Base-by-base conservation (phyloP, 1,140 invertebrate species). In the Geopemphigus sp. region DNA sequence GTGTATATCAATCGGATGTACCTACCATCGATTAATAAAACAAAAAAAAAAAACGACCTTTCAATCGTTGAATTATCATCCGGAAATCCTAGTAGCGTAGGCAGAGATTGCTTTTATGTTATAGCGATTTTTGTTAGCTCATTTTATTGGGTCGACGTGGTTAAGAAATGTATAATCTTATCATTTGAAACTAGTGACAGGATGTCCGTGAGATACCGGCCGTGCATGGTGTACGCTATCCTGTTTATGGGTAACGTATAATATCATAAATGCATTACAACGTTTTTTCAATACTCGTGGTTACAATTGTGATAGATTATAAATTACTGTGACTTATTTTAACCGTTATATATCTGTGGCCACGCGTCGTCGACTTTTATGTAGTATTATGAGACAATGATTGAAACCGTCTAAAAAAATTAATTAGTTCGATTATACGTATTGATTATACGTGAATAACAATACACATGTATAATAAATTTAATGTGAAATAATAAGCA, bases 191-290 rank as follows among this genome's bases (percentile, higher is more conserved):
- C 54, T 45, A 24, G n/a, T 19, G 29, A 15, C 72, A 24, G 72
- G 72, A 76, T 32, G 72, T 76, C 74, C 74, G 74, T 24, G 56
- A 78, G 74, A 78, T 78, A 78, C 19, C n/a, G 45, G 45, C 14
- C 0, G 22, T 59, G 22, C 56, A 45, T 59, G 22, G n/a, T 22
- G 29, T 45, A 59, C 59, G n/a, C 29, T 59, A 63, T 78, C n/a
- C 54, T 81, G 17, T 68, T 68, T 50, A 50, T 14, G 6, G 12
- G 15, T 8, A 45, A 47, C 6, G 5, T 47, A 39, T 63, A 63
- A 63, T 63, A 11, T 6, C 26, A 29, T 2, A 29, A 39, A 39
- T 39, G 32, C 32, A 39, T 39, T 39, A 4, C 3, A 39, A 39
- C 26, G n/a, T 61, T 5, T 26, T 61, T 61, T 61, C 15, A 29